phyloP scores from a whole-genome alignment of 2,113 vertebrate genomes.

The Holacanthus passer region DNA sequence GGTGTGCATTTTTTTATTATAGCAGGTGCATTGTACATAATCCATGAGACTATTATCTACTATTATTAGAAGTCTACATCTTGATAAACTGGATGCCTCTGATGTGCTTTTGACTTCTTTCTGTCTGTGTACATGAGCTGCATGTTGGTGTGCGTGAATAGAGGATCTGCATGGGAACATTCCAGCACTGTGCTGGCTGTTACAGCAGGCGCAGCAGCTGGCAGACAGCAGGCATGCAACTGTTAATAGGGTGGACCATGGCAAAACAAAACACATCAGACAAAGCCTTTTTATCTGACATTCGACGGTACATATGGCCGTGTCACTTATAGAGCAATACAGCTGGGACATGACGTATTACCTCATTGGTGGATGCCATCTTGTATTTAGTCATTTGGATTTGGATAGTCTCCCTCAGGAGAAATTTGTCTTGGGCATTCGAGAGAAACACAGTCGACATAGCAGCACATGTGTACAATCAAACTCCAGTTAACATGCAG shows the following conservation, averaged over 20 bases:
- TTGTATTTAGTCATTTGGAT: too few species aligned
- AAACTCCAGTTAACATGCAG: too few species aligned
- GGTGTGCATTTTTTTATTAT: not conserved
- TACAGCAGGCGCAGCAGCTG: constrained; percentile 72
- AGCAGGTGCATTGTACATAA: not conserved
- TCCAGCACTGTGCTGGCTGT: constrained; percentile 70
- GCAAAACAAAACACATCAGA: constrained; percentile 64
- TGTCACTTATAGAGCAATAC: not conserved
- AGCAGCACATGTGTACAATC: too few species aligned
- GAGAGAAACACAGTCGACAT: too few species aligned
- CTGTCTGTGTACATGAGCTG: constrained; percentile 8
- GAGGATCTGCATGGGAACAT: constrained; percentile 74
- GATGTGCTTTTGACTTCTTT: constrained; percentile 5
- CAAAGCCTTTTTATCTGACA: constrained; percentile 44
- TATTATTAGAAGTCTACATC: not conserved
- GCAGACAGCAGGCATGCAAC: constrained; percentile 72
- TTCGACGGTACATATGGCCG: constrained; percentile 8
- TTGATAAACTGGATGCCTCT: not conserved
- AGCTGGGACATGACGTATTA: not conserved
- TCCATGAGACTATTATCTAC: not conserved
- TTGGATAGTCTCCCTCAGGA: too few species aligned
- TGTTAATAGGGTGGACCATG: constrained; percentile 54
- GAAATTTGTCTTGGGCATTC: too few species aligned
- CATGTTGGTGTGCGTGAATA: constrained; percentile 51
- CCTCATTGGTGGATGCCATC: not conserved